Conservation (phyloP, 1,140 invertebrate genomes). For the Anthonomus grandis region DNA sequence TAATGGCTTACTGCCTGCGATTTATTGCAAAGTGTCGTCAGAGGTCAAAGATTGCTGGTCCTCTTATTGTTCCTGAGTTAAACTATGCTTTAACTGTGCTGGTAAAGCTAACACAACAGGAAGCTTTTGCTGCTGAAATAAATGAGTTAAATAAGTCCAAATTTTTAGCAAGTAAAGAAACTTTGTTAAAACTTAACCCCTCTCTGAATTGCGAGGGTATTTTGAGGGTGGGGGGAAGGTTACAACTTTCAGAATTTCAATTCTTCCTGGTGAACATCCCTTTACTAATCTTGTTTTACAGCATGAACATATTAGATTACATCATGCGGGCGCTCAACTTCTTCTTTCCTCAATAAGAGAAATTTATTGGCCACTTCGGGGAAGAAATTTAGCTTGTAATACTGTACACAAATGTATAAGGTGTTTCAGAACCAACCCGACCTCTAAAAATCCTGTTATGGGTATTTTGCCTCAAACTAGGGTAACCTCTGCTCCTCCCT, state of each 20-base stretch:
- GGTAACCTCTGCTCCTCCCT: too few species aligned
- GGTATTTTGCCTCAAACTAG: too few species aligned
- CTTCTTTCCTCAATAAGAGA: conserved; percentile 24
- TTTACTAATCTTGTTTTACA: conserved; percentile 32
- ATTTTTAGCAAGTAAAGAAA: too few species aligned
- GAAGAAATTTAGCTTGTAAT: conserved; percentile 19
- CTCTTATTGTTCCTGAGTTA: too few species aligned
- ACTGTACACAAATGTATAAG: conserved; percentile 20
- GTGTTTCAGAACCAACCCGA: conserved; percentile 25
- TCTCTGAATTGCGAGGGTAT: conserved; percentile 45
- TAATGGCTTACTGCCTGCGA: too few species aligned
- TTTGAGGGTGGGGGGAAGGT: conserved; percentile 48
- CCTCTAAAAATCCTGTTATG: too few species aligned
- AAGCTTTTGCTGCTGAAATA: too few species aligned
- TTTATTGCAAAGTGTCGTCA: too few species aligned
- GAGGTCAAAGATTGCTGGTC: too few species aligned
- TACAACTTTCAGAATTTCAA: conserved; percentile 35
- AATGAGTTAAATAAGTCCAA: too few species aligned
- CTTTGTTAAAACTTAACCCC: conserved; percentile 39
- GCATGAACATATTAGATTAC: conserved; percentile 30
- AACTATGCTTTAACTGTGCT: too few species aligned
- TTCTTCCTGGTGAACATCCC: conserved; percentile 35
- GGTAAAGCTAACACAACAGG: too few species aligned
- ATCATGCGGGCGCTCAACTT: conserved; percentile 37
- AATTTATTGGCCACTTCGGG: conserved; percentile 32